Conservation (phyloP, 2,797 vertebrate genomes). For the Ctenosaura bakeri region DNA sequence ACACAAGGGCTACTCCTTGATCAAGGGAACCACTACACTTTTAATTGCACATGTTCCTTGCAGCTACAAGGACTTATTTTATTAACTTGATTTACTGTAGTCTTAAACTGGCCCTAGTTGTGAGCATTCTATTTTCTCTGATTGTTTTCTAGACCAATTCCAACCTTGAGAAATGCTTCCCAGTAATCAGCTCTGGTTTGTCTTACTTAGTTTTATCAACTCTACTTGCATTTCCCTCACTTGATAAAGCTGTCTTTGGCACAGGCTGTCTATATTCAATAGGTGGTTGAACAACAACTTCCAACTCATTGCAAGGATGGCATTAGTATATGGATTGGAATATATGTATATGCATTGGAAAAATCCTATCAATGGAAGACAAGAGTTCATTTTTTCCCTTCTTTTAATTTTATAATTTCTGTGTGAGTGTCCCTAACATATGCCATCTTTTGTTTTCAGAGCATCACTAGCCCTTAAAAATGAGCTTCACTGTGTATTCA, state of each 20-base stretch:
- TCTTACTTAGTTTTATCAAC: slow-evolving; percentile 36
- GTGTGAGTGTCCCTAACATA: not conserved
- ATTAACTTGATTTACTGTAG: not conserved
- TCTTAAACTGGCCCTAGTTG: not conserved
- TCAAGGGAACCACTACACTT: not conserved
- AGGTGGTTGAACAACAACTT: not conserved
- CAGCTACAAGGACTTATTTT: not conserved
- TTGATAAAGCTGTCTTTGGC: not conserved
- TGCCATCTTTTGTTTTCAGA: not conserved
- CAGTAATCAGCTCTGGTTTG: not conserved
- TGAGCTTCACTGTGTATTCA: not conserved
- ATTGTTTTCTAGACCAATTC: not conserved
- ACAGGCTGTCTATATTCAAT: not conserved
- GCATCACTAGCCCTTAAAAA: not conserved
- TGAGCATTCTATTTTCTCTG: not conserved
- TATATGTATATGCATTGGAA: not conserved
- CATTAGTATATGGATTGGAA: not conserved
- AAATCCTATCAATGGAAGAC: slow-evolving; percentile 14
- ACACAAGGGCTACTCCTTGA: not conserved
- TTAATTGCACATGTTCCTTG: not conserved
- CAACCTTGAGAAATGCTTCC: slow-evolving; percentile 20
- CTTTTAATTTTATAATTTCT: not conserved
- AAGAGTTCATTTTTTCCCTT: slow-evolving; percentile 7
- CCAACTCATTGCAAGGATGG: not conserved
- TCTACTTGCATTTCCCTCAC: not conserved